Evolutionary conservation across 2,888 invertebrate genomes (phyloP).

Genomic region (Amphimallon solstitiale): DNA sequence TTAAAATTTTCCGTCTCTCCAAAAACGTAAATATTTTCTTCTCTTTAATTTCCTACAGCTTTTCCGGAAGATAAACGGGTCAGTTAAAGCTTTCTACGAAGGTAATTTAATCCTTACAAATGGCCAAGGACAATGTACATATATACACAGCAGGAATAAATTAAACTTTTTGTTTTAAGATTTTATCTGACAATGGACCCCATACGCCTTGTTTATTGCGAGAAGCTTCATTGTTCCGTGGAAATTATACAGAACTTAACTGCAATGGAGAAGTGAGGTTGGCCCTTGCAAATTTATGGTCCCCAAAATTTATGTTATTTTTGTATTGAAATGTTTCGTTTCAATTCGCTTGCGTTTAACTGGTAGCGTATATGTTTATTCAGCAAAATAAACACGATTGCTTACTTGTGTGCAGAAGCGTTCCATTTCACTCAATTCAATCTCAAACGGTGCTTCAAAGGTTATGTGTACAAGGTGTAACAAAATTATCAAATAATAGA

Average conservation of each 20-base stretch:
- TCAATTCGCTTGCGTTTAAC: conserved; percentile 14
- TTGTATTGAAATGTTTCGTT: conserved; percentile 24
- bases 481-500: too few relatives aligned
- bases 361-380: background rate
- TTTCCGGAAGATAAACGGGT: conserved; percentile 49
- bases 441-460: too few relatives aligned
- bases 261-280: background rate
- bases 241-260: conserved; percentile 11
- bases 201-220: background rate
- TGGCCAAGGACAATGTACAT: conserved; percentile 50
- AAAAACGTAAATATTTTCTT: conserved; percentile 20
- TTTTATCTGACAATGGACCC: conserved; percentile 48
- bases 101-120: conserved; percentile 53
- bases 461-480: too few relatives aligned
- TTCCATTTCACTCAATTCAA: too few relatives aligned
- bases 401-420: too few relatives aligned
- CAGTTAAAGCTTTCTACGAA: conserved; percentile 49
- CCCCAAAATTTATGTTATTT: conserved; percentile 17
- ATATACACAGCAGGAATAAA: conserved; percentile 50
- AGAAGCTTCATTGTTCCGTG: background rate
- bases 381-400: conserved; percentile 5
- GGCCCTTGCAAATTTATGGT: conserved; percentile 7
- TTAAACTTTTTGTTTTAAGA: conserved; percentile 55
- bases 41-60: conserved; percentile 33
- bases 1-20: conserved; percentile 28